phyloP scores from a whole-genome alignment of 2,113 vertebrate species.

The Perccottus glenii region DNA sequence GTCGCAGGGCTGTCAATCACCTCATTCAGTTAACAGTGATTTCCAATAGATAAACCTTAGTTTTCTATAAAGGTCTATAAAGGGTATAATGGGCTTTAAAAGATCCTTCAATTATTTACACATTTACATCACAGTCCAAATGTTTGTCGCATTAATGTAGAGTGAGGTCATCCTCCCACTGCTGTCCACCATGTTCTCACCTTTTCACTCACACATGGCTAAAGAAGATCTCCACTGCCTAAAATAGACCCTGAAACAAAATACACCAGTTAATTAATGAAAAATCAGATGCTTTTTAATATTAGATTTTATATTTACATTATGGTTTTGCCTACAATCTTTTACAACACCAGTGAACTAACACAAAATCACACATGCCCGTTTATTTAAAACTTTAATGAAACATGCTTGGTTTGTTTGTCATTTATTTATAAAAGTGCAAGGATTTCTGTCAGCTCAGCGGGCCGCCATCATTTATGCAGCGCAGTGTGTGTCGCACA shows the following conservation, averaged over 20 bases:
- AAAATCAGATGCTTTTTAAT: no score
- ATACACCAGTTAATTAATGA: no score
- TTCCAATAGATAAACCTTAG: no score
- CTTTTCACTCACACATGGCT: constrained; percentile 4
- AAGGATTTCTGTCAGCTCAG: constrained; percentile 19
- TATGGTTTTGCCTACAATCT: neutral
- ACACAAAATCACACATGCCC: neutral
- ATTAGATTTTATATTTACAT: neutral
- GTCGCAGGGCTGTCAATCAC: no score
- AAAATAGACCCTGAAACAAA: no score
- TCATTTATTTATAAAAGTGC: neutral
- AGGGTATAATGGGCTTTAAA: no score
- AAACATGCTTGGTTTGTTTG: neutral
- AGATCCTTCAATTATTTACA: constrained; percentile 27
- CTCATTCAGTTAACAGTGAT: no score
- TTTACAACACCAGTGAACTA: neutral
- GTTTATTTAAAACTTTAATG: neutral
- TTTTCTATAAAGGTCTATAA: no score
- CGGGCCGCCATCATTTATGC: neutral
- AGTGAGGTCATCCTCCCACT: constrained; percentile 25
- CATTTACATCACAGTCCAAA: neutral
- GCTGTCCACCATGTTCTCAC: constrained; percentile 22
- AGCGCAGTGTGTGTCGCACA: neutral
- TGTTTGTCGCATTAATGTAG: constrained; percentile 8
- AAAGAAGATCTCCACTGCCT: neutral